A percentile compares a stretch with the other conserved stretches of the same genome.
phyloP scores from a whole-genome alignment of 2,113 vertebrate genomes.

The Indicator indicator region DNA sequence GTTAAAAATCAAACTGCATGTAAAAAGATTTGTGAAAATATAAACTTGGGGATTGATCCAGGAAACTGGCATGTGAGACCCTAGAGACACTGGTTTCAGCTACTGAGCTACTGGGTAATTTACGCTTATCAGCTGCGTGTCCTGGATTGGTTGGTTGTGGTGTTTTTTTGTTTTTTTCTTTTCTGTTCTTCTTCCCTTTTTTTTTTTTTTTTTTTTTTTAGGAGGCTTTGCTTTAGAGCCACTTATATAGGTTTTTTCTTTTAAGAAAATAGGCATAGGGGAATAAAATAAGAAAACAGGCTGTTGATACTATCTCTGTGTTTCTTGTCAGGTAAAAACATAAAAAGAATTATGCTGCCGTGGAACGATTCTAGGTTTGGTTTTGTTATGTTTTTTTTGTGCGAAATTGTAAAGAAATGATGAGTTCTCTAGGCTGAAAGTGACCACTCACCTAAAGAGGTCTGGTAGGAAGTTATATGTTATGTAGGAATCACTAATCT shows the following conservation, averaged over 20 bases:
- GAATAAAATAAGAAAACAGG: not conserved
- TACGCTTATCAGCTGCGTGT: conserved; percentile 61
- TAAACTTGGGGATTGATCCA: conserved; percentile 77
- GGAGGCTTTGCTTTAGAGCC: not conserved
- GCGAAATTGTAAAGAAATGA: not conserved
- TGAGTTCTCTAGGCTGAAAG: not conserved
- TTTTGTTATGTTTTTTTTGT: not conserved
- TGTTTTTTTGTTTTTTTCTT: not conserved
- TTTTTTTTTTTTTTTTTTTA: not conserved
- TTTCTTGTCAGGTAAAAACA: not conserved
- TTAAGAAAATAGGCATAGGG: not conserved
- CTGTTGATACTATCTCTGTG: not conserved
- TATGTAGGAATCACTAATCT: not conserved
- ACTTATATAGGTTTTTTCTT: conserved; percentile 19
- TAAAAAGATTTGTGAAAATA: conserved; percentile 75
- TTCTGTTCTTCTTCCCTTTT: not conserved
- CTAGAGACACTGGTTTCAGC: conserved; percentile 24
- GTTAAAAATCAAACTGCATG: conserved; percentile 78
- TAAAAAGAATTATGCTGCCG: not conserved
- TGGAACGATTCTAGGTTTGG: not conserved
- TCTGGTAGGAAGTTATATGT: not conserved
- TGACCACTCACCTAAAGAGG: not conserved
- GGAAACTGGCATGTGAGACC: conserved; percentile 33
- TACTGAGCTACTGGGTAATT: conserved; percentile 64
- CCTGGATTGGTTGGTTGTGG: not conserved